A percentile compares a stretch with the other conserved stretches of the same genome.
These are phyloP conservation scores for Hirtodrosophila confusa DNA, from an alignment of 2,888 invertebrate genomes.

Conservation along the genomic window DNA sequence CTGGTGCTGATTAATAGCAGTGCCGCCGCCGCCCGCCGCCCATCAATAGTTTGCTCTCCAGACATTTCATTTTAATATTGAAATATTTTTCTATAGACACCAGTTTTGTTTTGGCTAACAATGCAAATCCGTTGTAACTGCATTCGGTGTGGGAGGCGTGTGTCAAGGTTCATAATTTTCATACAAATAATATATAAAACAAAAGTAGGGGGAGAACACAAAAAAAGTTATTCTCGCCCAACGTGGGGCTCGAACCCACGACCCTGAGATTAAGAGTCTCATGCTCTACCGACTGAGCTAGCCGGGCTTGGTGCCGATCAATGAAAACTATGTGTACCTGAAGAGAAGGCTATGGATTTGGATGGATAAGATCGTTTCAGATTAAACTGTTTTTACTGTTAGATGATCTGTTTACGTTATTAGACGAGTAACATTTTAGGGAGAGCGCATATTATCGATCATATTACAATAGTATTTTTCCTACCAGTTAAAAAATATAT, in stretches of 20 bases:
- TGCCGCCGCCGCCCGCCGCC: not conserved
- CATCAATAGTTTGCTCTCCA: conserved; percentile 49
- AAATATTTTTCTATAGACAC: conserved; percentile 24
- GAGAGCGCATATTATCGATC: too few species aligned
- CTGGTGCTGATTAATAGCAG: conserved; percentile 15
- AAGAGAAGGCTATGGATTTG: conserved; percentile 10
- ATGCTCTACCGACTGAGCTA: conserved; percentile 79
- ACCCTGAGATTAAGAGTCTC: conserved; percentile 78
- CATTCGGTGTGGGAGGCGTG: not conserved
- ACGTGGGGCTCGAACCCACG: conserved; percentile 80
- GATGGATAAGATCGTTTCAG: not conserved
- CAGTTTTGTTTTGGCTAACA: conserved; percentile 39
- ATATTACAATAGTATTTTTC: too few species aligned
- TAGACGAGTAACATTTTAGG: too few species aligned
- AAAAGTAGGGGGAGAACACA: not conserved
- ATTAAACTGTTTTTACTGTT: too few species aligned
- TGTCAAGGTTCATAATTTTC: conserved; percentile 18
- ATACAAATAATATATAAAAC: not conserved
- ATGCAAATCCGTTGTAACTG: conserved; percentile 44
- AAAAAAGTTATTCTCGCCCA: conserved; percentile 49
- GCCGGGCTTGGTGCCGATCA: conserved; percentile 51
- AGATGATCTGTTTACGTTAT: too few species aligned
- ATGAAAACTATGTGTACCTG: not conserved
- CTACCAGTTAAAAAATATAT: too few species aligned
- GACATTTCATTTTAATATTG: conserved; percentile 40